Evolutionary conservation across 2,888 invertebrate genomes (phyloP), one percentile per base, ranked within the genome.

Genomic region (Ommatoiulus sabulosus): DNA sequence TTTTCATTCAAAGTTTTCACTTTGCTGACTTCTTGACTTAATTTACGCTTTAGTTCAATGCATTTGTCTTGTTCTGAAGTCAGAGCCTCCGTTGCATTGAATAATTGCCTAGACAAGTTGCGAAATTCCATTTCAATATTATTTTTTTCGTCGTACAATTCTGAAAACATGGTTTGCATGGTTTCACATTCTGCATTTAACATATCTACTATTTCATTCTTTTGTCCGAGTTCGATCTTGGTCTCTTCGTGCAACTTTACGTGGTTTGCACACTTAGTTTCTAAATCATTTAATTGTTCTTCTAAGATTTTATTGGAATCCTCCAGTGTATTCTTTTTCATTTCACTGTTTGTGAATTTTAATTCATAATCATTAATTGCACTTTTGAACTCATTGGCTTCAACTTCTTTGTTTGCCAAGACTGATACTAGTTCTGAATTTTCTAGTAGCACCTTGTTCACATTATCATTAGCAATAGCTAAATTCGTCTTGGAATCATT

Each of bases 61-160:
- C 44, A n/a, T 24, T 87, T 35, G 20, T 44, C 63, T 20, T n/a
- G 10, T 52, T 57, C 52, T 15, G 57, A 35, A 57, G 52, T 35
- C 43, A 63, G 35, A 24, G 87, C 57, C 35, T 87, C 63, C 24
- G 52, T 87, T 3, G 44, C 87, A 43, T 52, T 87, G 12, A 44
- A 46, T 17, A 87, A 57, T 43, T 87, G 52, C 24, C 63, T 44
- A 52, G 63, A 57, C 35, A 44, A 44, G 8, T 52, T 87, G n/a
- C 52, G 43, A 24, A 87, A 48, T 87, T 87, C 52, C 52, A 52
- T 57, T 57, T 87, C 52, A n/a, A 57, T n/a, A 8, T 46, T 24
- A 57, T 52, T 87, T 24, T 87, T 87, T 17, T 87, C 87, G 15
- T 87, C 87, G 48, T 52, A 52, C 44, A 87, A 20, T 57, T 63